Base-by-base conservation (phyloP, 2,113 vertebrate genomes). In the Gobio gobio region DNA sequence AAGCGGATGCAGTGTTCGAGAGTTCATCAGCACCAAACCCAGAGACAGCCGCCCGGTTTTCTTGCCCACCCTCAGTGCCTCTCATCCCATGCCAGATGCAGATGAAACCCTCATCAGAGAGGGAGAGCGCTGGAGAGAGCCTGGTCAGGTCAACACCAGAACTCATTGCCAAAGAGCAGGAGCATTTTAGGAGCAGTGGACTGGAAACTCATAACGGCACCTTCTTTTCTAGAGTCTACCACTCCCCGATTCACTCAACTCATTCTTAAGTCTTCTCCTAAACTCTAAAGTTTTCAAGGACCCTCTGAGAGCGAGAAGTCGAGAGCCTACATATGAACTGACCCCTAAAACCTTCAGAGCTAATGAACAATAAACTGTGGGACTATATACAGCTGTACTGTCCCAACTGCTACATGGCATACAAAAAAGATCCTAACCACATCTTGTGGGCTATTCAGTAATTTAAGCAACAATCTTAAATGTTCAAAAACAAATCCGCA, bases 31-130 rank as follows among this genome's bases (percentile, higher is more conserved):
- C 47, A 10, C 75, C 87, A 51, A 77, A 29, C 72, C 93, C 0
- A 92, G 94, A 75, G 58, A 89, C 79, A 73, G 90, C 84, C 87
- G 80, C 51, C 88, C 92, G 2, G 26, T 43, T 88, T n/a, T 33
- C 93, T 90, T 78, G 86, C 51, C 83, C 90, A n/a, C 82, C 90
- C 40, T 93, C 95, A 0, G 93, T 96, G 89, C 95, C 94, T 0
- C 94, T 97, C 3, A 87, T 96, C 75, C 94, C 95, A 75, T 95
- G 94, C 86, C 96, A 96, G 92, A 95, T 94, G 90, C 94, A 89
- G 68, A 91, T 20, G 61, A 78, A 85, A 78, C 86, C 85, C 87
- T 86, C 79, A 76, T 83, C 63, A 92, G 81, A 88, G 85, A 72
- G 26, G 16, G 64, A 81, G 33, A 86, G 20, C 3, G 1, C 1